A percentile compares a stretch with the other conserved stretches of the same genome.
Evolutionary conservation across 2,797 vertebrate species (phyloP).

Genomic region (Danio jaintianensis): DNA sequence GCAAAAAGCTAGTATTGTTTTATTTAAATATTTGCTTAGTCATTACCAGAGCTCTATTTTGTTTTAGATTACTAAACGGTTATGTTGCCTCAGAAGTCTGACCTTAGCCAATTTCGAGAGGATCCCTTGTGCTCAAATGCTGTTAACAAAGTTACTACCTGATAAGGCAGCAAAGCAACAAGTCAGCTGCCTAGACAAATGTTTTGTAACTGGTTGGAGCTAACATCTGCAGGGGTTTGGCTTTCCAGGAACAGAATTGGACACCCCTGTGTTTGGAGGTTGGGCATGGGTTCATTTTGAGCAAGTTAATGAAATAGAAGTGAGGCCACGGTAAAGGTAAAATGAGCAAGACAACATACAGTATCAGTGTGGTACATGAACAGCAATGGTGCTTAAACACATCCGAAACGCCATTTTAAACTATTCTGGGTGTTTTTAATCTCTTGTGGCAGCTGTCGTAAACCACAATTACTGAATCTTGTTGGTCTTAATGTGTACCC

Average conservation of each 20-base stretch:
- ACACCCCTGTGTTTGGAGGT: not conserved
- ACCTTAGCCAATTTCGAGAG: no score
- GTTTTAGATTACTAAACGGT: no score
- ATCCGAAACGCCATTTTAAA: constrained; percentile 61
- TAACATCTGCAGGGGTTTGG: not conserved
- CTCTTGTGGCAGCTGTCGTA: constrained; percentile 72
- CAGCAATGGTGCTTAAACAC: constrained; percentile 65
- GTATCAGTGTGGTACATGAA: constrained; percentile 17
- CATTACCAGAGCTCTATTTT: no score
- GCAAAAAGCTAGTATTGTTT: no score
- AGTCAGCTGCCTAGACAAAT: no score
- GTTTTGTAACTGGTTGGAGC: not conserved
- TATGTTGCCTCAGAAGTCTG: no score
- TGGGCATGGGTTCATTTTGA: not conserved
- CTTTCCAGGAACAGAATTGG: no score
- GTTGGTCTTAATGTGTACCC: constrained; percentile 37
- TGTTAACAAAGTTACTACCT: no score
- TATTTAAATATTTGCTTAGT: no score
- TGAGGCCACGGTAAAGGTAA: not conserved
- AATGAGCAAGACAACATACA: constrained; percentile 2
- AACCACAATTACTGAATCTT: constrained; percentile 39
- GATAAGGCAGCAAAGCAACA: no score
- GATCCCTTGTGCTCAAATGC: no score
- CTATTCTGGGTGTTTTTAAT: constrained; percentile 71
- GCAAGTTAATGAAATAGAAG: constrained; percentile 8